These are phyloP conservation scores for Octomys mimax DNA, from an alignment of 2,797 vertebrate genomes.

Conservation along the genomic window DNA sequence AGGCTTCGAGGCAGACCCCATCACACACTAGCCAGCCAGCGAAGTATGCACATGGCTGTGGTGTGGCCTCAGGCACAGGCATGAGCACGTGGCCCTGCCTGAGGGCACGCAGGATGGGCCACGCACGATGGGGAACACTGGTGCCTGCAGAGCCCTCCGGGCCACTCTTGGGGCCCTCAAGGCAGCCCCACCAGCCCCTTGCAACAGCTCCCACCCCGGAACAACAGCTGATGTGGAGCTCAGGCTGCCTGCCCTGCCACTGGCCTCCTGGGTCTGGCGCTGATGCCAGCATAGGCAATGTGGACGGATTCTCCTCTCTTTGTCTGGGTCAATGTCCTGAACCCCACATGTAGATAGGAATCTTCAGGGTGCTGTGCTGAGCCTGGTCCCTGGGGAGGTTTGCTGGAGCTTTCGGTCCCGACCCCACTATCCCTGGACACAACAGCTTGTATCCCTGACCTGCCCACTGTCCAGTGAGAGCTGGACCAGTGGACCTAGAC, in stretches of 20 bases:
- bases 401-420: neutral
- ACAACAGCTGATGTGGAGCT: rapidly evolving
- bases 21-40: neutral
- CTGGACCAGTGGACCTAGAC: neutral
- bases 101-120: neutral
- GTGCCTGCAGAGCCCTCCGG: neutral
- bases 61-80: neutral
- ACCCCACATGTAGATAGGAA: rapidly evolving
- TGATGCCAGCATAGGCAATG: rapidly evolving
- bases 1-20: neutral
- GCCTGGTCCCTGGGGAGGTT: no score
- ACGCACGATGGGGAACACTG: neutral
- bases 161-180: neutral
- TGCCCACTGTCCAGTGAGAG: neutral
- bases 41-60: neutral
- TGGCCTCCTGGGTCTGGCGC: neutral
- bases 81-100: neutral
- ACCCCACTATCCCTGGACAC: neutral
- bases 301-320: no score
- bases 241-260: neutral
- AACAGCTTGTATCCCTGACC: neutral
- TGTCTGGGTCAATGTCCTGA: neutral
- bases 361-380: neutral
- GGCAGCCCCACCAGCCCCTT: neutral
- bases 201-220: rapidly evolving